Evolutionary conservation across 2,113 vertebrate species (phyloP).

Genomic region (Eulacestoma nigropectus): DNA sequence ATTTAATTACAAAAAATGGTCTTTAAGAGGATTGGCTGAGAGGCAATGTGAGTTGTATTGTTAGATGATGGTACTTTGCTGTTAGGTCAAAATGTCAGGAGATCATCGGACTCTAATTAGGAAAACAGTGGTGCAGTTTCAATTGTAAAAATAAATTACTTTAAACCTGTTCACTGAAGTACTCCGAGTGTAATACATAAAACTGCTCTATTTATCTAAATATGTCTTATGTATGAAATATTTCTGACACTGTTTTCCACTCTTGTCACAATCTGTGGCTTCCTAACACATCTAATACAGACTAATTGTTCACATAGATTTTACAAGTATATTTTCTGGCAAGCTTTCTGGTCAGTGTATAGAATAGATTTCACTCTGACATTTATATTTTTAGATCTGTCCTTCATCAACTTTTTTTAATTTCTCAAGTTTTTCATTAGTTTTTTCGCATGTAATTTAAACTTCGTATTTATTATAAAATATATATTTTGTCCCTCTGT

Average conservation of each 20-base stretch:
- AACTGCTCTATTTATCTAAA: neutral
- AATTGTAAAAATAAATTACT: neutral
- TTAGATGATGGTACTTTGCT: neutral
- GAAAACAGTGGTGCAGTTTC: neutral
- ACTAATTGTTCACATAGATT: neutral
- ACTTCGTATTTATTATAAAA: neutral
- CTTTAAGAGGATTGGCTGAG: neutral
- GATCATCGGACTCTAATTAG: neutral
- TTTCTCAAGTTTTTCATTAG: neutral
- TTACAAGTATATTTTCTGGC: neutral
- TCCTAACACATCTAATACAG: neutral
- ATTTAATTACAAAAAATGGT: neutral
- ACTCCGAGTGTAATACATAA: neutral
- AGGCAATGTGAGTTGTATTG: neutral
- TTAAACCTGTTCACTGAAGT: neutral
- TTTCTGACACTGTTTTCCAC: neutral
- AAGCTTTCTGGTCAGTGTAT: neutral
- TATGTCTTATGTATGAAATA: neutral
- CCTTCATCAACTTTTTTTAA: neutral
- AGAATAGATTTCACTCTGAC: neutral
- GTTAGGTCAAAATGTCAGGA: neutral
- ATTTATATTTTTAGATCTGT: neutral
- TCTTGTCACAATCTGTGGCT: neutral
- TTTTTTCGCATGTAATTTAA: neutral
- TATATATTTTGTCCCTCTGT: accelerated